A percentile compares a stretch with the other conserved stretches of the same genome.
phyloP scores from a whole-genome alignment of 2,113 vertebrate genomes.

The Rhabdomys dilectus region DNA sequence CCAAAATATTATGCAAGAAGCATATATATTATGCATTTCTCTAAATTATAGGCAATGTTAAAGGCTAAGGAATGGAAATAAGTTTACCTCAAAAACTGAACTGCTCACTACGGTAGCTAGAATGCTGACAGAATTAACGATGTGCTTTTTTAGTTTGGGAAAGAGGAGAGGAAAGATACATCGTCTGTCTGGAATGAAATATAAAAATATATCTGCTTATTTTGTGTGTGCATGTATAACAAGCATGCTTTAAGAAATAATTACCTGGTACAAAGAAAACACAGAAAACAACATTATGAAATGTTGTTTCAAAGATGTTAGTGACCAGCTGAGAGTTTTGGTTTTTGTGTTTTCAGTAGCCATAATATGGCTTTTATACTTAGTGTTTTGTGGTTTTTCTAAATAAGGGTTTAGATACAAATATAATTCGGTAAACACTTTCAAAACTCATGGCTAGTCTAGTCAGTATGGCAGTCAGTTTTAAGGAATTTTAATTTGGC shows the following conservation, averaged over 20 bases:
- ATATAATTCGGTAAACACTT: slow-evolving; percentile 63
- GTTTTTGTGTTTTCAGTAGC: slow-evolving; percentile 39
- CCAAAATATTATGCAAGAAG: neutral
- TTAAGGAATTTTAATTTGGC: slow-evolving; percentile 35
- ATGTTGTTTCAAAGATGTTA: neutral
- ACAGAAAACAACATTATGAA: slow-evolving; percentile 44
- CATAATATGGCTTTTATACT: slow-evolving; percentile 49
- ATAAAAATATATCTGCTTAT: slow-evolving; percentile 13
- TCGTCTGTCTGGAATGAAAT: slow-evolving; percentile 32
- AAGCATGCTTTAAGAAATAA: slow-evolving; percentile 42
- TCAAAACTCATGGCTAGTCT: slow-evolving; percentile 45
- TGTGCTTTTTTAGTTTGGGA: slow-evolving; percentile 37
- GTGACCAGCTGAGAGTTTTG: neutral
- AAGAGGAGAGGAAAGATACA: neutral
- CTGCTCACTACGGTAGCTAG: neutral
- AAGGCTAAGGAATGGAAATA: slow-evolving; percentile 25
- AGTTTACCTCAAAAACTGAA: slow-evolving; percentile 38
- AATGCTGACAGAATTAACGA: neutral
- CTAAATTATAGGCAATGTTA: neutral
- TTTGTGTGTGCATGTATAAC: neutral
- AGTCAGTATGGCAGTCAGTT: neutral
- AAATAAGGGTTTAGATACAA: slow-evolving; percentile 57
- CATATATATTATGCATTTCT: neutral
- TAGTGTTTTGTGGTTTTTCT: slow-evolving; percentile 39
- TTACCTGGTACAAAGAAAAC: neutral